Percentiles rank a stretch among this genome's conserved stretches.
phyloP scores from a whole-genome alignment of 2,888 invertebrate species.

The Lepidochrysops patricia region DNA sequence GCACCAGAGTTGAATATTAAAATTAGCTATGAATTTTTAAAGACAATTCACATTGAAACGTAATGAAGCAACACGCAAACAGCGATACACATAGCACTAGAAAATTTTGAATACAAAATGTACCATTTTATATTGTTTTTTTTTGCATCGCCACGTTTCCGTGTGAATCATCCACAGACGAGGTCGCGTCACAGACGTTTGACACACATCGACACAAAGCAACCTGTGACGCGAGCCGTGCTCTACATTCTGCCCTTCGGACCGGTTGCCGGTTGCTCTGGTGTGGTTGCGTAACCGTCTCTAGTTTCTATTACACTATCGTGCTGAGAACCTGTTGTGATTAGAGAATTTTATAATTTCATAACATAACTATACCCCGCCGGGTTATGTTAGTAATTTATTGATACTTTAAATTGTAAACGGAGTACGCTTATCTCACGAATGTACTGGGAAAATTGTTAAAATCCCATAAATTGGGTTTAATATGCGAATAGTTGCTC shows the following conservation, averaged over 20 bases:
- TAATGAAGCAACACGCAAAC: too few relatives aligned
- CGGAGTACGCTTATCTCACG: not conserved
- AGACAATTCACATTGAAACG: too few relatives aligned
- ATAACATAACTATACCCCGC: not conserved
- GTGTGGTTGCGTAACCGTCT: conserved; percentile 21
- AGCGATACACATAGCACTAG: too few relatives aligned
- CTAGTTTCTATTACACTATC: conserved; percentile 14
- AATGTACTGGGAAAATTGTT: conserved; percentile 5
- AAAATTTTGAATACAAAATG: too few relatives aligned
- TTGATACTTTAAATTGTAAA: not conserved
- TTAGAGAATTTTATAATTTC: conserved; percentile 12
- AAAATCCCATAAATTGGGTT: not conserved
- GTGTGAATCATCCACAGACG: too few relatives aligned
- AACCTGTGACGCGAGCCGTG: conserved; percentile 19
- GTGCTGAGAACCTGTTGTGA: conserved; percentile 11
- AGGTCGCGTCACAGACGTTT: conserved; percentile 1
- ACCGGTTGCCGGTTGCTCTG: conserved; percentile 32
- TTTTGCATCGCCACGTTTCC: too few relatives aligned
- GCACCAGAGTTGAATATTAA: not conserved
- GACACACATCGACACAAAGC: conserved; percentile 12
- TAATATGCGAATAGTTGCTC: not conserved
- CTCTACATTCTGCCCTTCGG: conserved; percentile 40
- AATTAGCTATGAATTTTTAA: not conserved
- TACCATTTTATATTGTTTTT: too few relatives aligned
- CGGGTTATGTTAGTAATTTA: not conserved